Conservation (phyloP, 2,113 vertebrate genomes). For the Perca schrenkii region DNA sequence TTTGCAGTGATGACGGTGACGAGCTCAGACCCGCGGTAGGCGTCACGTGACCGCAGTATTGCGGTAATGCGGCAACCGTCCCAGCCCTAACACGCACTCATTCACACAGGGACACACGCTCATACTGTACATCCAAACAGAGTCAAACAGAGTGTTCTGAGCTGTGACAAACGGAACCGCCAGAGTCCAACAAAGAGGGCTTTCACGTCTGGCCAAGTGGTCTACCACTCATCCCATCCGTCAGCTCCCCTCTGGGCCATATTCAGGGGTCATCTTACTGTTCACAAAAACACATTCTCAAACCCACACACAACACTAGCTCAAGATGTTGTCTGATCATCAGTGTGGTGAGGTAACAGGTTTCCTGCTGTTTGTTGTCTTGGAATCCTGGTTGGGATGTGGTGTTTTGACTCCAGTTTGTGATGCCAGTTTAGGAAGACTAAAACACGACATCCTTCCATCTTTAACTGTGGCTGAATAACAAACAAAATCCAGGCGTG, state of each 20-base stretch:
- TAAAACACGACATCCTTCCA: background rate
- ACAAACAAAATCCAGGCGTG: slow-evolving; percentile 4
- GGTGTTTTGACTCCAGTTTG: background rate
- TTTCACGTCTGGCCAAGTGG: slow-evolving; percentile 75
- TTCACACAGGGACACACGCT: slow-evolving; percentile 14
- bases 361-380: slow-evolving; percentile 43
- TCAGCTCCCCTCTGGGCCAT: slow-evolving; percentile 58
- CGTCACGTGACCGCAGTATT: no score
- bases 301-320: slow-evolving; percentile 14
- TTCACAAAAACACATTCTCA: slow-evolving; percentile 42
- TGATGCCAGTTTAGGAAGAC: slow-evolving; percentile 1
- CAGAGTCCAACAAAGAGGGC: slow-evolving; percentile 54
- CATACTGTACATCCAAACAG: slow-evolving; percentile 53
- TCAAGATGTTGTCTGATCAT: slow-evolving; percentile 23
- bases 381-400: slow-evolving; percentile 10
- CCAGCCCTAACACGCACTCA: background rate
- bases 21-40: no score
- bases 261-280: slow-evolving; percentile 59
- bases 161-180: slow-evolving; percentile 64
- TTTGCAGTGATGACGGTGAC: no score
- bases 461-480: slow-evolving; percentile 6
- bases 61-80: no score
- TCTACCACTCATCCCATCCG: slow-evolving; percentile 59
- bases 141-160: slow-evolving; percentile 55
- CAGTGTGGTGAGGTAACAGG: slow-evolving; percentile 17